Evolutionary conservation across 2,113 vertebrate species (phyloP).

Genomic region (Centropus unirufus): DNA sequence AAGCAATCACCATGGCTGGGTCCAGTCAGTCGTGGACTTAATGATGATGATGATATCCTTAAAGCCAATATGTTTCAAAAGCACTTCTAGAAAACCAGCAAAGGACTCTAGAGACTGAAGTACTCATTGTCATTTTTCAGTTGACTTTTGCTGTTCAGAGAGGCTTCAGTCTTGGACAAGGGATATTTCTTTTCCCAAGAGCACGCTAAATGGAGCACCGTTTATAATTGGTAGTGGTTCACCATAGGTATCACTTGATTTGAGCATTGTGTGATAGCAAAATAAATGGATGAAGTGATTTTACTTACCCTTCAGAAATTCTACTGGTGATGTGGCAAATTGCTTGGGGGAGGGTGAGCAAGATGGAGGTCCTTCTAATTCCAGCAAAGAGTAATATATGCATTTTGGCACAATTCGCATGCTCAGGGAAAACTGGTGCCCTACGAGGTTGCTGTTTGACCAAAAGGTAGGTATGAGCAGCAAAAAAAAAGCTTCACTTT

Average conservation of each 20-base stretch:
- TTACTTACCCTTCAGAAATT: neutral
- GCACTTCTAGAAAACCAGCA: neutral
- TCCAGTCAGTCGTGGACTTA: accelerated
- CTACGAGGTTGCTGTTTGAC: neutral
- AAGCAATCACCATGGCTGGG: neutral
- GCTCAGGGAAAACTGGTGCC: neutral
- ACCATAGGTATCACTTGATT: neutral
- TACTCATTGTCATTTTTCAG: neutral
- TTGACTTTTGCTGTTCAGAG: neutral
- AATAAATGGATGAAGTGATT: neutral
- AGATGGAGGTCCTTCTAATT: neutral
- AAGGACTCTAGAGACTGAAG: neutral
- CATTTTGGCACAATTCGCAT: neutral
- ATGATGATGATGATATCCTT: neutral
- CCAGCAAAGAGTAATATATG: neutral
- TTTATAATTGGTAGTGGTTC: accelerated
- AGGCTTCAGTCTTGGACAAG: neutral
- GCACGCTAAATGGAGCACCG: neutral
- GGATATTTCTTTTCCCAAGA: neutral
- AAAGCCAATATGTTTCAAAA: neutral
- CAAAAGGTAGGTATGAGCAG: neutral
- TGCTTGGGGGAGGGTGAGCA: neutral
- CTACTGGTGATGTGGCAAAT: neutral
- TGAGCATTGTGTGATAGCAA: neutral
- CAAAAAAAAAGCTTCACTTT: neutral